A percentile compares a stretch with the other conserved stretches of the same genome.
These are phyloP conservation scores for Glareola pratincola DNA, from an alignment of 2,113 vertebrate genomes.

Conservation along the genomic window DNA sequence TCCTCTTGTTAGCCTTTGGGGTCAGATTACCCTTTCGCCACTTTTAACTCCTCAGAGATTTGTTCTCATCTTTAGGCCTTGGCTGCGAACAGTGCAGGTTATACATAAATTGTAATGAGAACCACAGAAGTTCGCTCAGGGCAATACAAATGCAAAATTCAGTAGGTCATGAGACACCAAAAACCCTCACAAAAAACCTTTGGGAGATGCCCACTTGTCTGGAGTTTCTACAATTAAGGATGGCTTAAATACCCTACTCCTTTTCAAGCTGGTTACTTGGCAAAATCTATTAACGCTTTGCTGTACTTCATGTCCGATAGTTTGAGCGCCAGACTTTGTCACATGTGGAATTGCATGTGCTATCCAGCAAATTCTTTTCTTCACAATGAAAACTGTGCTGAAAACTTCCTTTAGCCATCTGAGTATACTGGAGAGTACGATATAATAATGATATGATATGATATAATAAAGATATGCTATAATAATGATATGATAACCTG, in stretches of 20 bases:
- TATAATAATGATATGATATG: neutral
- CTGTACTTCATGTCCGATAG: neutral
- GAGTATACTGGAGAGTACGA: neutral
- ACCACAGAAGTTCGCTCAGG: neutral
- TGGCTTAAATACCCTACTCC: neutral
- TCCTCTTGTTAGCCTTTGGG: neutral
- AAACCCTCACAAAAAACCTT: neutral
- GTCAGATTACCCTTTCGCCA: neutral
- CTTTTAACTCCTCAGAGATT: neutral
- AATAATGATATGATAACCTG: no score
- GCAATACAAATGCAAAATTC: neutral
- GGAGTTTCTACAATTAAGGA: neutral
- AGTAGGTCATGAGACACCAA: neutral
- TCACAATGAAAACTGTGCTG: neutral
- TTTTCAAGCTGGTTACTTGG: neutral
- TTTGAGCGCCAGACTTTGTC: neutral
- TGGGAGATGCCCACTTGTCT: neutral
- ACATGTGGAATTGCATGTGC: neutral
- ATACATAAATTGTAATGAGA: constrained; percentile 8
- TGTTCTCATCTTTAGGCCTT: neutral
- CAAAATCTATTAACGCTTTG: constrained; percentile 3
- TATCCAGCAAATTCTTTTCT: neutral
- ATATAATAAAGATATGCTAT: no score
- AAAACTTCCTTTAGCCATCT: neutral
- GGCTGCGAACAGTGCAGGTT: neutral